Conservation (phyloP, 2,888 invertebrate species). For the Sceliomorpha sp. region DNA sequence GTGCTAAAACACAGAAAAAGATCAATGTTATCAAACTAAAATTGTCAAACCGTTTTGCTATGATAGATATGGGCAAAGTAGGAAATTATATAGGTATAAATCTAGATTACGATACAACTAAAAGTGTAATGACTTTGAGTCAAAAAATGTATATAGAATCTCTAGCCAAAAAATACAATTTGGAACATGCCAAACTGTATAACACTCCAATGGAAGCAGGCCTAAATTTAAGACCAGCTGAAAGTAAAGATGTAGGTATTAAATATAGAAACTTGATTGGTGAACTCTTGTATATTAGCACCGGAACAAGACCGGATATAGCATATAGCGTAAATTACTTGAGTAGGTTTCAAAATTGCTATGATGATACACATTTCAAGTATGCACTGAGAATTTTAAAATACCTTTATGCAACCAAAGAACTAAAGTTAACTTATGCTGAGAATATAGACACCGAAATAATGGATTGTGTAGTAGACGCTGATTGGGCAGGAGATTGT, state of each 20-base stretch:
- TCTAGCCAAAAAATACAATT: conserved; percentile 5
- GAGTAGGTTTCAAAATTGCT: no score
- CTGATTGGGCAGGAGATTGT: conserved; percentile 52
- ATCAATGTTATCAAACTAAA: conserved; percentile 3
- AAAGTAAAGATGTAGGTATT: no score
- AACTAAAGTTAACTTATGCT: neutral
- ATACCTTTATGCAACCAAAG: no score
- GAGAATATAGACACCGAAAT: conserved; percentile 7
- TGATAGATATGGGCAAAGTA: conserved; percentile 16
- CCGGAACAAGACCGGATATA: conserved; percentile 34
- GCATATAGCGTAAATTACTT: conserved; percentile 9
- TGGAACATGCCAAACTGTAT: conserved; percentile 17
- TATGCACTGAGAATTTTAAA: no score
- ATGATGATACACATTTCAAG: no score
- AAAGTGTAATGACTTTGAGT: conserved; percentile 5
- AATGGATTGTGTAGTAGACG: conserved; percentile 40
- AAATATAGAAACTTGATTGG: conserved; percentile 40
- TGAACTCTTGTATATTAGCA: conserved; percentile 34
- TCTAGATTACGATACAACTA: conserved; percentile 5
- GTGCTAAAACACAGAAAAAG: conserved; percentile 15
- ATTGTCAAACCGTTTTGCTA: conserved; percentile 4
- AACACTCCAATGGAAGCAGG: conserved; percentile 17
- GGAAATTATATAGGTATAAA: conserved; percentile 11
- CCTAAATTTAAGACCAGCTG: conserved; percentile 61
- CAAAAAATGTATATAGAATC: conserved; percentile 21